Percentiles rank a stretch among this genome's conserved stretches.
phyloP scores from a whole-genome alignment of 2,797 vertebrate genomes.

The Sorex maritimensis region DNA sequence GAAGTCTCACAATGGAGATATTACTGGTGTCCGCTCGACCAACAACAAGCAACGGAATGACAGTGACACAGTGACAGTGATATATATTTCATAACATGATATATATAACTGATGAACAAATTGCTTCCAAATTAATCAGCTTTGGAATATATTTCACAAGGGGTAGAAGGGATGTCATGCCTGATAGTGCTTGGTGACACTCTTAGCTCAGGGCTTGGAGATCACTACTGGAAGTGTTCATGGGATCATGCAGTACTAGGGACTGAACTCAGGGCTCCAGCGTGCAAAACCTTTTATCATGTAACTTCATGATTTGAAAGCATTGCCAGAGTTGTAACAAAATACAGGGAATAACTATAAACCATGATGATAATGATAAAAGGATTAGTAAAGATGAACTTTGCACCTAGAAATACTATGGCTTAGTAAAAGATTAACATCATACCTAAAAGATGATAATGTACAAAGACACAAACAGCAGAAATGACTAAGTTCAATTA shows the following conservation, averaged over 20 bases:
- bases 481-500: background rate
- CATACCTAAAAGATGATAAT: slow-evolving; percentile 8
- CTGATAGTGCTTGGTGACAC: too few relatives aligned
- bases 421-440: slow-evolving; percentile 18
- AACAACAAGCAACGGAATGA: too few relatives aligned
- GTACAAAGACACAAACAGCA: slow-evolving; percentile 16
- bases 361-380: background rate
- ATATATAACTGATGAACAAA: slow-evolving; percentile 58
- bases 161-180: too few relatives aligned
- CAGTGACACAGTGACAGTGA: too few relatives aligned
- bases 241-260: too few relatives aligned
- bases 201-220: too few relatives aligned
- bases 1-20: too few relatives aligned
- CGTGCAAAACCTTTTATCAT: too few relatives aligned
- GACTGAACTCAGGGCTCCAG: too few relatives aligned
- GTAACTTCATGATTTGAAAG: slow-evolving; percentile 32
- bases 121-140: slow-evolving; percentile 4
- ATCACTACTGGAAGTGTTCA: too few relatives aligned
- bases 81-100: slow-evolving; percentile 53
- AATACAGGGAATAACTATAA: slow-evolving; percentile 22
- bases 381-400: background rate
- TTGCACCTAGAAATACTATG: background rate
- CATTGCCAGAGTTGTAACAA: slow-evolving; percentile 11
- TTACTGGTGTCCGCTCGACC: too few relatives aligned
- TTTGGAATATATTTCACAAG: slow-evolving; percentile 37